Evolutionary conservation across 2,888 invertebrate species (phyloP).

Genomic region (Drosophila antonietae): DNA sequence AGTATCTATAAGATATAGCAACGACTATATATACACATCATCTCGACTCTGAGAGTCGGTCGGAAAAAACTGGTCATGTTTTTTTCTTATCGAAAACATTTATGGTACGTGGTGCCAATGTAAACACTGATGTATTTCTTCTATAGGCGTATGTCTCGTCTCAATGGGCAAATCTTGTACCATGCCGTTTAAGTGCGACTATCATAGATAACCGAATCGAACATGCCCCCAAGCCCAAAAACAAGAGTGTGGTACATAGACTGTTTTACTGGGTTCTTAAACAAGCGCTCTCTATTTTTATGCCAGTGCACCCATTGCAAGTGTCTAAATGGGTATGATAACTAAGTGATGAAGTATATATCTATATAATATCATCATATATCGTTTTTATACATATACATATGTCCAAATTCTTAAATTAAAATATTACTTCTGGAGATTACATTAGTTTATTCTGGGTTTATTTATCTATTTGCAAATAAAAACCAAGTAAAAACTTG

Average conservation of each 20-base stretch:
- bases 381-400: too few relatives aligned
- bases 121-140: constrained; percentile 37
- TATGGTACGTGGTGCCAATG: constrained; percentile 53
- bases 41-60: not conserved
- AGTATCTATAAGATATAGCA: too few relatives aligned
- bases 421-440: too few relatives aligned
- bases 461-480: too few relatives aligned
- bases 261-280: constrained; percentile 22
- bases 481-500: too few relatives aligned
- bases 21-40: not conserved
- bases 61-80: constrained; percentile 47
- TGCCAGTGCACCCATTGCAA: not conserved
- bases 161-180: constrained; percentile 77
- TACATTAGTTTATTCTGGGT: too few relatives aligned
- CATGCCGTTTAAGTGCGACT: constrained; percentile 43
- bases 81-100: constrained; percentile 59
- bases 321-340: not conserved
- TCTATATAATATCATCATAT: not conserved
- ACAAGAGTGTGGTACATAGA: constrained; percentile 21
- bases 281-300: constrained; percentile 19
- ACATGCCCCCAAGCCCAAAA: constrained; percentile 45
- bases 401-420: too few relatives aligned
- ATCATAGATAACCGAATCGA: constrained; percentile 60
- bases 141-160: constrained; percentile 50
- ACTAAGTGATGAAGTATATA: not conserved